Evolutionary conservation across 2,113 vertebrate species (phyloP), one percentile per base, ranked within the genome.

Genomic region (Epinephelus lanceolatus): DNA sequence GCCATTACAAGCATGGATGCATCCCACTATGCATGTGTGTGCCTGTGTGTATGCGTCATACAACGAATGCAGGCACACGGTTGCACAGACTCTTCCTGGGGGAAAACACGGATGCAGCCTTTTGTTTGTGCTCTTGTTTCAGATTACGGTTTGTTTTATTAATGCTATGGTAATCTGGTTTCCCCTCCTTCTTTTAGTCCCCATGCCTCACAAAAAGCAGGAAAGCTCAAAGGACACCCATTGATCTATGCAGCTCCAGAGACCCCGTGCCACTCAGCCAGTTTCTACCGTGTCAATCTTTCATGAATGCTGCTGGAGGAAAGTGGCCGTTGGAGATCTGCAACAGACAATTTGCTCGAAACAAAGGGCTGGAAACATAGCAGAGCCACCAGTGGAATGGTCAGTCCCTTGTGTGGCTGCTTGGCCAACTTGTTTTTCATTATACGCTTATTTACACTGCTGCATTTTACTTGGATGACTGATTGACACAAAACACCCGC

Each of bases 71-170:
- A 63, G 78, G 23, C 62, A n/a, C 53, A 63, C 77, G 59, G 84
- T 74, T 17, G 14, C 57, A 13, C 79, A 87, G 78, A 84, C 60
- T 89, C 71, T 80, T 93, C 93, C 91, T 78, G 65, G 51, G 91
- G 92, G 86, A 80, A 84, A 90, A 89, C 90, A 90, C 19, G 78
- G 87, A 90, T 86, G 71, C 88, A 83, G 83, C 79, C 91, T 87
- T 94, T 93, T 94, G 94, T 93, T 89, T 91, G 90, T 70, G 85
- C 84, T 86, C 88, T 88, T 91, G 92, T 92, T 92, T 91, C 88
- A 89, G 90, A 93, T 94, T 94, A 91, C 81, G 83, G 81, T 91
- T 90, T 92, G 90, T 91, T 94, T 93, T 93, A 92, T 93, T 92
- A 94, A 93, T 93, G 91, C 74, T 88, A 93, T 91, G 92, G 81